Conservation (phyloP, 1,140 invertebrate genomes). For the Drosophila grimshawi region DNA sequence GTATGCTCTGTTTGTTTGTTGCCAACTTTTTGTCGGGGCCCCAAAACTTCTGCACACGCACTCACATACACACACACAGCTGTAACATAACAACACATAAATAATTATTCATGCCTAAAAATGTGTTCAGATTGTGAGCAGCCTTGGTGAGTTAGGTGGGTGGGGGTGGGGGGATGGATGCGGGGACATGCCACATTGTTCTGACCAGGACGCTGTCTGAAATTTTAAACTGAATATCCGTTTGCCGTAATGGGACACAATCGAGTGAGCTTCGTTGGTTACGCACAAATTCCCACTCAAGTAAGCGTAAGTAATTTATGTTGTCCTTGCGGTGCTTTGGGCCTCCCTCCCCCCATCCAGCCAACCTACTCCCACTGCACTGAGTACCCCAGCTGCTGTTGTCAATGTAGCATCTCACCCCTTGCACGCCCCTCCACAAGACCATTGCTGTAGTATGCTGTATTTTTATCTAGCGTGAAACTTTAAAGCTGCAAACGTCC, state of each 20-base stretch:
- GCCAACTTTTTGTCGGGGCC: constrained; percentile 51
- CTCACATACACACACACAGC: neutral
- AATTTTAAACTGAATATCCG: constrained; percentile 82
- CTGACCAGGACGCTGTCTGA: constrained; percentile 56
- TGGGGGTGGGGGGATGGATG: neutral
- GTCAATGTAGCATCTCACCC: constrained; percentile 10
- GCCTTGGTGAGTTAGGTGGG: neutral
- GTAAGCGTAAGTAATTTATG: constrained; percentile 84
- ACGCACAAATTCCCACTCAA: constrained; percentile 84
- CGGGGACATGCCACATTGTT: constrained; percentile 24
- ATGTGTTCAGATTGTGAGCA: constrained; percentile 18
- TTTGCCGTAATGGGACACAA: constrained; percentile 82
- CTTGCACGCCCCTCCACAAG: neutral
- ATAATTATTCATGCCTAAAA: constrained; percentile 79
- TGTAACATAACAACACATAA: constrained; percentile 58
- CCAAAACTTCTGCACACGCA: constrained; percentile 16
- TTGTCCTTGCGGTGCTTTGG: constrained; percentile 79
- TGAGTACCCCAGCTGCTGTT: constrained; percentile 15
- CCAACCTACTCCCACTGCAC: neutral
- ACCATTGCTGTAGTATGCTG: constrained; percentile 12
- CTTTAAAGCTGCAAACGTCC: constrained; percentile 70
- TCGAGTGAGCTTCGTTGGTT: constrained; percentile 82
- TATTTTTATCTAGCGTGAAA: constrained; percentile 78
- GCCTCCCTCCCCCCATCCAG: constrained; percentile 9
- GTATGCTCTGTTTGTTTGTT: constrained; percentile 64